These are phyloP conservation scores for Agelas oroides DNA, from an alignment of 37 sponge, comb jelly and placozoan genomes.

Conservation along the genomic window DNA sequence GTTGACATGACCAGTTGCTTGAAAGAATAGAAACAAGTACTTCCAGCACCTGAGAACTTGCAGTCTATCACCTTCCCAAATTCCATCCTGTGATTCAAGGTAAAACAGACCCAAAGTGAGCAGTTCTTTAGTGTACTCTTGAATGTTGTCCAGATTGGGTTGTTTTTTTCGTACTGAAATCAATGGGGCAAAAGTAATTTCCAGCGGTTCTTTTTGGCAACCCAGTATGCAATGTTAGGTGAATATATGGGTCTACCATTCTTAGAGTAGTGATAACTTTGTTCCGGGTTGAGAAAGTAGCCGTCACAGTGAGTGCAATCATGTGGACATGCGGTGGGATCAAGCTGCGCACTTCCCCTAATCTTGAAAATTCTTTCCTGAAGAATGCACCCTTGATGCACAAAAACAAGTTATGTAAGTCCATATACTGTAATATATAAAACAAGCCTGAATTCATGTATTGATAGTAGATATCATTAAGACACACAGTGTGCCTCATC, in stretches of 20 bases:
- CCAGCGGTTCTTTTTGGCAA: neutral
- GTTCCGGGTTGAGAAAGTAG: neutral
- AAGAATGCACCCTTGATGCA: too few species aligned
- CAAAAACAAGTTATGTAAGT: too few species aligned
- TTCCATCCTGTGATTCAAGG: conserved; percentile 11
- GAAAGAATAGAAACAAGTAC: conserved; percentile 26
- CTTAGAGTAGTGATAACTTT: neutral
- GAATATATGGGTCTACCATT: conserved; percentile 7
- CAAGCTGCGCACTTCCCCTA: too few species aligned
- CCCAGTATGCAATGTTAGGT: neutral
- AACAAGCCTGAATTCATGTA: too few species aligned
- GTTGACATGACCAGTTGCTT: conserved; percentile 1
- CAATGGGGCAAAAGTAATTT: neutral
- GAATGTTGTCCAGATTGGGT: too few species aligned
- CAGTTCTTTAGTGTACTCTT: conserved; percentile 5
- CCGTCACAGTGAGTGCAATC: conserved; percentile 41
- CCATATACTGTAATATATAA: too few species aligned
- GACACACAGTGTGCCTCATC: too few species aligned
- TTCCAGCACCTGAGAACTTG: conserved; percentile 32
- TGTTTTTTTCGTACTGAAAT: too few species aligned
- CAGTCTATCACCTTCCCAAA: conserved; percentile 32
- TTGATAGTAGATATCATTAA: too few species aligned
- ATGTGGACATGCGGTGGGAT: conserved; percentile 22
- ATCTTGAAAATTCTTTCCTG: too few species aligned
- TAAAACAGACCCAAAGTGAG: neutral